Evolutionary conservation across 2,797 vertebrate genomes (phyloP).

Genomic region (Alcedo quadribrachys): DNA sequence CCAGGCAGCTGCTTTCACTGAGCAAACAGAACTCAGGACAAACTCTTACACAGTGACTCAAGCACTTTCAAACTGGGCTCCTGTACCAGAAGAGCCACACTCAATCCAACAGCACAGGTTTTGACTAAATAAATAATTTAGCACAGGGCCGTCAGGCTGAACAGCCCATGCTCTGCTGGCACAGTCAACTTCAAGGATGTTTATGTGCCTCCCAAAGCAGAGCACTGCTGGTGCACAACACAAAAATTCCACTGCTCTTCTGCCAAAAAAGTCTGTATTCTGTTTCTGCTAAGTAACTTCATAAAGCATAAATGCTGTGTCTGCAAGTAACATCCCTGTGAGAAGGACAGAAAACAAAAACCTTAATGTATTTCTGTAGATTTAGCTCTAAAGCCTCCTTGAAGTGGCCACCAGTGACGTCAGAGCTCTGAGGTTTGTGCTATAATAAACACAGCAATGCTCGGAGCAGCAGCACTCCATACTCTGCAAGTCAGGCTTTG

Average conservation of each 20-base stretch:
- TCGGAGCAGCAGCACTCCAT: neutral
- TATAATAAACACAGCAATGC: neutral
- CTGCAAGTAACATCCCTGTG: neutral
- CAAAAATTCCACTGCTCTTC: neutral
- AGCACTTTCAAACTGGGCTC: neutral
- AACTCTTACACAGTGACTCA: neutral
- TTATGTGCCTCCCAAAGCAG: neutral
- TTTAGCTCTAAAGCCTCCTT: neutral
- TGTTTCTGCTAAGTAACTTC: neutral
- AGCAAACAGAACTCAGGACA: neutral
- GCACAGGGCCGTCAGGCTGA: neutral
- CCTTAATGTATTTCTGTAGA: neutral
- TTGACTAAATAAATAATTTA: neutral
- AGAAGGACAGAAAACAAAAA: neutral
- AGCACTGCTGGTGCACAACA: fast-evolving
- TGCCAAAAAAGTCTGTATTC: neutral
- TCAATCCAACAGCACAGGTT: neutral
- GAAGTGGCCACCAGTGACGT: fast-evolving
- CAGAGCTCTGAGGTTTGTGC: neutral
- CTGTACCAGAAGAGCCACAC: neutral
- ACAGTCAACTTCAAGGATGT: neutral
- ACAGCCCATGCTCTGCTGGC: neutral
- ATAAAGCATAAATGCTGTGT: neutral
- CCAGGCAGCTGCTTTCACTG: neutral
- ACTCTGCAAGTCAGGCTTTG: neutral